A percentile compares a stretch with the other conserved stretches of the same genome.
phyloP scores from a whole-genome alignment of 2,113 vertebrate species.

The Caracal caracal region DNA sequence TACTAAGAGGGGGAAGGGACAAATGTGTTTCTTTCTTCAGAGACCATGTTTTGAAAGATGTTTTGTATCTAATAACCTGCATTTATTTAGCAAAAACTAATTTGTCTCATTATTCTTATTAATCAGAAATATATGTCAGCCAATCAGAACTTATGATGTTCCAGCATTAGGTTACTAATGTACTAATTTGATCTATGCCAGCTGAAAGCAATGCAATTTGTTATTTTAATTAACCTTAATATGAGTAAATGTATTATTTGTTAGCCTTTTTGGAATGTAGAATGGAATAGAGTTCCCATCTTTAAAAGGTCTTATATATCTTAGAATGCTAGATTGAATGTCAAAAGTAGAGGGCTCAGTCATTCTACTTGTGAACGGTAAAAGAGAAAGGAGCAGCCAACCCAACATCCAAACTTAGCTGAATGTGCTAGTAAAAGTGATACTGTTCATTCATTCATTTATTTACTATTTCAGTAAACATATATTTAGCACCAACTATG shows the following conservation, averaged over 20 bases:
- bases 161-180: neutral
- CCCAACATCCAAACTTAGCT: neutral
- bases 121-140: conserved; percentile 35
- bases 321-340: neutral
- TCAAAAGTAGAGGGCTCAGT: neutral
- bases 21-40: neutral
- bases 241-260: conserved; percentile 14
- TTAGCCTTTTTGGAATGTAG: neutral
- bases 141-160: conserved; percentile 38
- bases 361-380: neutral
- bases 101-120: conserved; percentile 58
- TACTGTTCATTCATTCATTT: neutral
- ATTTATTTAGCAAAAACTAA: conserved; percentile 43
- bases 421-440: neutral
- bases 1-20: neutral
- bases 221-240: conserved; percentile 66
- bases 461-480: neutral
- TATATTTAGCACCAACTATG: neutral
- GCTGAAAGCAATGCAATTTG: conserved; percentile 53
- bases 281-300: conserved; percentile 17
- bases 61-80: neutral
- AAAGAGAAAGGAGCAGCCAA: neutral
- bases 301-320: neutral
- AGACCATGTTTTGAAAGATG: neutral
- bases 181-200: conserved; percentile 39